Conservation (phyloP, 2,797 vertebrate species). For the Perodicticus potto region DNA sequence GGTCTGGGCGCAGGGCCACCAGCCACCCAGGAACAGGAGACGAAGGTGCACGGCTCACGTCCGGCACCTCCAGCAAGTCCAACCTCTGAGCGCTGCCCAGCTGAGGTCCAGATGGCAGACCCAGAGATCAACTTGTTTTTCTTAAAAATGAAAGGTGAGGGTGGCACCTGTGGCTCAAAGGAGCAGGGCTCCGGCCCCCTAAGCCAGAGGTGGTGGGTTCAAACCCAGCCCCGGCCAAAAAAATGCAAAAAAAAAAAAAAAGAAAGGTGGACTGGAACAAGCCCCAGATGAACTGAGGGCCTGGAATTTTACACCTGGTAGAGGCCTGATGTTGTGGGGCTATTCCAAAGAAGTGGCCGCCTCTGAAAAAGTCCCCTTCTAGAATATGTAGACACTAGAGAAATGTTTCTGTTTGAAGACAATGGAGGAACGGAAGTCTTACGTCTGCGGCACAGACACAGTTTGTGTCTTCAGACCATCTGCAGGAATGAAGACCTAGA, state of each 20-base stretch:
- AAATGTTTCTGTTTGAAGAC: slow-evolving; percentile 93
- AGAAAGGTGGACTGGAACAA: slow-evolving; percentile 99
- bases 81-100: slow-evolving; percentile 97
- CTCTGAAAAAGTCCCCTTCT: slow-evolving; percentile 91
- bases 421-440: slow-evolving; percentile 93
- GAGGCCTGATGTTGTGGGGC: slow-evolving; percentile 98
- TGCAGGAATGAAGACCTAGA: slow-evolving; percentile 94
- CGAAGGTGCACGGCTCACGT: slow-evolving; percentile 90
- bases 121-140: slow-evolving; percentile 99
- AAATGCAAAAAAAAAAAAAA: no score
- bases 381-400: slow-evolving; percentile 94
- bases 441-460: slow-evolving; percentile 91
- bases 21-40: no score
- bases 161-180: no score
- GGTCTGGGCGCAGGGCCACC: no score
- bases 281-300: slow-evolving; percentile 99
- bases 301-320: slow-evolving; percentile 99
- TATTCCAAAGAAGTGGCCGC: slow-evolving; percentile 99
- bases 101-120: slow-evolving; percentile 99
- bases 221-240: no score
- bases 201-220: no score
- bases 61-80: slow-evolving; percentile 99
- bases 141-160: slow-evolving; percentile 99
- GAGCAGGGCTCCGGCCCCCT: no score
- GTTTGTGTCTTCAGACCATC: slow-evolving; percentile 93